Base-by-base conservation (phyloP, 2,888 invertebrate genomes). In the Amphiduros pacificus region DNA sequence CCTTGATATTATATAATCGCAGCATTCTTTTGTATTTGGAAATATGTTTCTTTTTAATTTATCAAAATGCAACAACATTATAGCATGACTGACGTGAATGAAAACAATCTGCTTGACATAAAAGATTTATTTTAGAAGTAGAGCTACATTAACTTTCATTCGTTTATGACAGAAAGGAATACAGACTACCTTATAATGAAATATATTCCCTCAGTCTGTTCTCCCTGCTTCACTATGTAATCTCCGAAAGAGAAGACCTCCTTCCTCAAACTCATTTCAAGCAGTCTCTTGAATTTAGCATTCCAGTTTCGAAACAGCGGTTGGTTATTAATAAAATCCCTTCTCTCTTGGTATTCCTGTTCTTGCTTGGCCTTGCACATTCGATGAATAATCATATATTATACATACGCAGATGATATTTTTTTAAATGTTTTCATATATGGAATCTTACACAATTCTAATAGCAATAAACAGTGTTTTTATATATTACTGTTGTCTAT, bases 111-210 rank as follows among this genome's bases (percentile, higher is more conserved):
- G n/a, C n/a, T n/a, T n/a, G n/a, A n/a, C n/a, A n/a, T n/a, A n/a
- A n/a, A n/a, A n/a, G n/a, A n/a, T n/a, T n/a, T n/a, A n/a, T n/a
- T n/a, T n/a, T n/a, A n/a, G n/a, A n/a, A n/a, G n/a, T n/a, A n/a
- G n/a, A n/a, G n/a, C n/a, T n/a, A n/a, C n/a, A n/a, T n/a, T n/a
- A n/a, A n/a, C n/a, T n/a, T n/a, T n/a, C n/a, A n/a, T n/a, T n/a
- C n/a, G n/a, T n/a, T n/a, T n/a, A n/a, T n/a, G n/a, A n/a, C n/a
- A n/a, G n/a, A n/a, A n/a, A n/a, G n/a, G n/a, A n/a, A n/a, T n/a
- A n/a, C n/a, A n/a, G n/a, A n/a, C n/a, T n/a, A 77, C 79, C 72
- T 76, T 11, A 75, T 52, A 31, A 80, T 77, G 66, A 80, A 80
- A 60, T 74, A 65, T 22, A 80, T 70, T 1, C 78, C 78, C 1